These are phyloP conservation scores for Drosophila paranaensis DNA, from an alignment of 2,888 invertebrate genomes.

Conservation along the genomic window DNA sequence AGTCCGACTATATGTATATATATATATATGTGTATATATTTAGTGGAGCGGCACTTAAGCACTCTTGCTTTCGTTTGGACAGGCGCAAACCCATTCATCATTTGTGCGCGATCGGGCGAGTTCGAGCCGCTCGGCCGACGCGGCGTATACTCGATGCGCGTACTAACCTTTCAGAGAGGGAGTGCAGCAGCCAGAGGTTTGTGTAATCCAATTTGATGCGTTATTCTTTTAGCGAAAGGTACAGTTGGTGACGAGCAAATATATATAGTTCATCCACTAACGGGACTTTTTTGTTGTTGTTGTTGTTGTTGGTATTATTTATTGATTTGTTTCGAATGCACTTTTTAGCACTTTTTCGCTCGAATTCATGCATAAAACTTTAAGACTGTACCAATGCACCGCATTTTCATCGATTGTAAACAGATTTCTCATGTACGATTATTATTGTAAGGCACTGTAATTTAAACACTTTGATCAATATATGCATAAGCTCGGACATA, in stretches of 20 bases:
- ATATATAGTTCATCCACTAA: slow-evolving; percentile 24
- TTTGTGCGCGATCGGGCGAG: neutral
- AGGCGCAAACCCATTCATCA: slow-evolving; percentile 39
- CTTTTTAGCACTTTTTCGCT: slow-evolving; percentile 28
- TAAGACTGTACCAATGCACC: slow-evolving; percentile 61
- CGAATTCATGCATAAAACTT: slow-evolving; percentile 52
- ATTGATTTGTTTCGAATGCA: neutral
- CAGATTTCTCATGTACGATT: slow-evolving; percentile 27
- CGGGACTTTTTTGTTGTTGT: slow-evolving; percentile 9
- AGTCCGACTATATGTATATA: slow-evolving; percentile 9
- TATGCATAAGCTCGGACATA: slow-evolving; percentile 12
- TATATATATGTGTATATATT: slow-evolving; percentile 6
- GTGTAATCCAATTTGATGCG: slow-evolving; percentile 76
- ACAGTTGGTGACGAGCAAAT: slow-evolving; percentile 36
- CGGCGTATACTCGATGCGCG: slow-evolving; percentile 29
- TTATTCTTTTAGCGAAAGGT: slow-evolving; percentile 23
- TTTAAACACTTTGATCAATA: slow-evolving; percentile 49
- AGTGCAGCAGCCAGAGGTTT: slow-evolving; percentile 69
- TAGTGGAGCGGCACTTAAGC: slow-evolving; percentile 34
- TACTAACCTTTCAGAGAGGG: slow-evolving; percentile 77
- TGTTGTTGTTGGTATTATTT: slow-evolving; percentile 5
- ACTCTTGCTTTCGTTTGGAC: slow-evolving; percentile 66
- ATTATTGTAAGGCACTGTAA: slow-evolving; percentile 51
- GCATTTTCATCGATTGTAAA: slow-evolving; percentile 58
- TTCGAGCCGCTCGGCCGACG: neutral